Evolutionary conservation across 2,888 invertebrate genomes (phyloP), one percentile per base, ranked within the genome.

Genomic region (Acronicta alni): DNA sequence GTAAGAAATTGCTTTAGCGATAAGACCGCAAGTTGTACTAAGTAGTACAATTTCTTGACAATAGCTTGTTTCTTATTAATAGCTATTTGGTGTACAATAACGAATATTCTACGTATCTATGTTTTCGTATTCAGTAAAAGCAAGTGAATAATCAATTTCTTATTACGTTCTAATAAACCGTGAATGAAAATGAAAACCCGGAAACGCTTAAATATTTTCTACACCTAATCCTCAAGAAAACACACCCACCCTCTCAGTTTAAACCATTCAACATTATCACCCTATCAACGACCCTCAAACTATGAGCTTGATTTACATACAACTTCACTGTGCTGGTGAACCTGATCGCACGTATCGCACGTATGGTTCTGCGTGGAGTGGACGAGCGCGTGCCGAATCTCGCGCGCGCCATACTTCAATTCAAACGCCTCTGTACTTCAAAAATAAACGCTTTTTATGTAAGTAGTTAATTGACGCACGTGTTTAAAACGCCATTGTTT

Each of bases 401-500:
- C 85, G 67, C 79, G 69, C 75, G 67, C 73, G 67, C 69, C 66
- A 49, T 57, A 71, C 76, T 79, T 67, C 74, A 70, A 73, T 79
- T 67, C 74, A 70, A 73, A 54, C 68, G 67, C 60, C 68, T 64
- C 49, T n/a, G n/a, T 35, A 35, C 35, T 35, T 35, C n/a, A 35
- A 35, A 35, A 35, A 35, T 75, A 72, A 77, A 70, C 72, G 71
- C 63, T 57, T 56, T 53, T 41, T 17, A 71, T 87, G 88, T 74
- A 71, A 87, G 88, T 74, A 85, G 84, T 79, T 88, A 88, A 88
- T 87, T 77, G 83, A 79, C 77, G 85, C 87, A 89, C 89, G 87
- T 87, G 86, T 82, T 82, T 76, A 57, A 65, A 65, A 61, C 39
- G 54, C 74, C 54, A 79, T 82, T 82, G 84, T 84, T 75, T 78